These are phyloP conservation scores for Ligdia adustata DNA, from an alignment of 2,888 invertebrate genomes.

Conservation along the genomic window DNA sequence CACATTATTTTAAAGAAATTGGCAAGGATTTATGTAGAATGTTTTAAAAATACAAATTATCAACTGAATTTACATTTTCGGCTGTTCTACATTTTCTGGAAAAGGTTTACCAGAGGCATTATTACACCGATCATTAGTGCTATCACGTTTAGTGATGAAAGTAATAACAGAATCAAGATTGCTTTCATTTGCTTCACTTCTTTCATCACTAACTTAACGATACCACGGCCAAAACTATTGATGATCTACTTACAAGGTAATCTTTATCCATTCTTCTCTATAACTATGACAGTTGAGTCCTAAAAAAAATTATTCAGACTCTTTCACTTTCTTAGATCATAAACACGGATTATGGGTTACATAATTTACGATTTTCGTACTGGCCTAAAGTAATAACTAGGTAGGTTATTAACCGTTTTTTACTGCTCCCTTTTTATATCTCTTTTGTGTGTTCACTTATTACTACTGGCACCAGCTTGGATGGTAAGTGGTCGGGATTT, in stretches of 20 bases:
- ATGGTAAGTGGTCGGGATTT: conserved; percentile 14
- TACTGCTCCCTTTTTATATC: conserved; percentile 25
- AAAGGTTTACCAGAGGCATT: too few species aligned
- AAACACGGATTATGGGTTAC: conserved; percentile 31
- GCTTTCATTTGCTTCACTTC: too few species aligned
- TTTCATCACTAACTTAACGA: too few species aligned
- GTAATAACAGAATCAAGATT: too few species aligned
- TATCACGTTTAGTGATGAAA: too few species aligned
- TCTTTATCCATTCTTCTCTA: conserved; percentile 1
- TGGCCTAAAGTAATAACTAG: conserved; percentile 33
- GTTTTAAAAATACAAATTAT: too few species aligned
- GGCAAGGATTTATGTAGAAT: too few species aligned
- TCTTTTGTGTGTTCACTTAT: conserved; percentile 23
- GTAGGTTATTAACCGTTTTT: conserved; percentile 28
- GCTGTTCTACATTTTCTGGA: too few species aligned
- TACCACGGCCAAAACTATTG: too few species aligned
- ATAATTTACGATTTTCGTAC: conserved; percentile 36
- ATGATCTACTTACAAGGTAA: neutral
- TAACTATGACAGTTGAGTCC: conserved; percentile 6
- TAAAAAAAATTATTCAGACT: conserved; percentile 18
- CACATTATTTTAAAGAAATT: too few species aligned
- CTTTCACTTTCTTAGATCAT: conserved; percentile 22
- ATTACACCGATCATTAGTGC: too few species aligned
- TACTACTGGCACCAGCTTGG: conserved; percentile 17
- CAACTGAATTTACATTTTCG: too few species aligned